These are phyloP conservation scores for Malachius bipustulatus DNA, from an alignment of 2,888 invertebrate species.

Conservation along the genomic window DNA sequence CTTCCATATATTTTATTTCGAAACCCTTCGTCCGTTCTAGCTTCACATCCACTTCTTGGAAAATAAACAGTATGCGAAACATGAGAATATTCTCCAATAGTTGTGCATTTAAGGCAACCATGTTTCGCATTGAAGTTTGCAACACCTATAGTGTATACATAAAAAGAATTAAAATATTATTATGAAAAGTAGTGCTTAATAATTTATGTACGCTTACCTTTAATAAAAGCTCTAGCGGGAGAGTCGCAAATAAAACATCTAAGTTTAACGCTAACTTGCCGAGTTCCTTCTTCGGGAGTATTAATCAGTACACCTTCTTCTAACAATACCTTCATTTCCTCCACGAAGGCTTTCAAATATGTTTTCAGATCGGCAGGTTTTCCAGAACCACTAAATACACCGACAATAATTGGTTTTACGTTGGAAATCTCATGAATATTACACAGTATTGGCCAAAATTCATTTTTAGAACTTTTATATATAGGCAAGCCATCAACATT, in stretches of 20 bases:
- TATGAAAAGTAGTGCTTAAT: too few species aligned
- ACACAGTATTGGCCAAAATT: conserved; percentile 21
- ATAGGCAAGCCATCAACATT: conserved; percentile 19
- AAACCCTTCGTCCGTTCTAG: conserved; percentile 18
- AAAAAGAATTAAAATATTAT: too few species aligned
- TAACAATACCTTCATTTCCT: conserved; percentile 12
- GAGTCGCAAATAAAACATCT: conserved; percentile 18
- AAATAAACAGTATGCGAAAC: conserved; percentile 17
- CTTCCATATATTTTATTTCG: conserved; percentile 15
- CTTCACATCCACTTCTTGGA: conserved; percentile 15
- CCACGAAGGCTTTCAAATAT: conserved; percentile 14
- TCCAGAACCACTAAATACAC: conserved; percentile 14
- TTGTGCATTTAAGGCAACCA: conserved; percentile 16
- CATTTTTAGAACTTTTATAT: conserved; percentile 17
- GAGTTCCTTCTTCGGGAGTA: neutral
- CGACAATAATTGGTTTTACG: conserved; percentile 14
- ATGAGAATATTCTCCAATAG: conserved; percentile 17
- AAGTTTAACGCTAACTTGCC: conserved; percentile 9
- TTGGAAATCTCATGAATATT: conserved; percentile 14
- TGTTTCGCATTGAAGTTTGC: conserved; percentile 17
- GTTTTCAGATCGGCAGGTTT: conserved; percentile 13
- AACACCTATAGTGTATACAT: conserved; percentile 16
- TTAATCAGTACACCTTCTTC: conserved; percentile 6
- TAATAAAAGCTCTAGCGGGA: conserved; percentile 18
- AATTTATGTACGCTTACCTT: conserved; percentile 12